Base-by-base conservation (phyloP, 1,140 invertebrate genomes). In the Mycetomoellerius zeteki region DNA sequence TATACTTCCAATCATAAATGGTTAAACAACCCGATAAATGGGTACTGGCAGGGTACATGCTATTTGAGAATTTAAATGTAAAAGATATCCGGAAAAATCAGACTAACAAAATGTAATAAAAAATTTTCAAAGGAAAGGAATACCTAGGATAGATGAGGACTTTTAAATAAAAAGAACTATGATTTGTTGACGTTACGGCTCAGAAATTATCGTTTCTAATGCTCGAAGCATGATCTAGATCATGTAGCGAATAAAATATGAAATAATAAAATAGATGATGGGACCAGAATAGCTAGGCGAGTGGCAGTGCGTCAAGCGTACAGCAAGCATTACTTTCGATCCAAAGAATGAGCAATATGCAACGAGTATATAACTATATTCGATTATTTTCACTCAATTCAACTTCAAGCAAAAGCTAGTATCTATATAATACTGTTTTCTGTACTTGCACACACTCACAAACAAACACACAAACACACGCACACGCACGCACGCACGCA, bases 31-130 rank as follows among this genome's bases (percentile, higher is more conserved):
- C 27, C 60, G 10, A 37, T 47, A 76, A 82, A 76, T 69, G 37
- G 62, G 77, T 65, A 80, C 64, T 88, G 67, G 72, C 54, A 89
- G 72, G 60, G 54, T 81, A 85, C 88, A 91, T 91, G 89, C 88
- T 87, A 60, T 54, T 62, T 27, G 43, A 82, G 7, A 60, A 52
- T 86, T 58, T 86, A 67, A 19, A 78, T 30, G 50, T 78, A 87
- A 86, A 52, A 50, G 80, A 86, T 24, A 27, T 64, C 8, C 24
- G 21, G 37, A 72, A 69, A 54, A 71, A 30, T 24, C 19, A 58
- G 27, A 27, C 37, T 89, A 77, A 69, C 37, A 84, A 73, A 86
- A 60, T 64, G 14, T 58, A 65, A 10, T 60, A 64, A 90, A 65
- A 86, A 56, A 75, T 78, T 67, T 86, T 16, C 56, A 86, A 56